Evolutionary conservation across 2,888 invertebrate genomes (phyloP), one percentile per base, ranked within the genome.

Genomic region (Chirona hameri): DNA sequence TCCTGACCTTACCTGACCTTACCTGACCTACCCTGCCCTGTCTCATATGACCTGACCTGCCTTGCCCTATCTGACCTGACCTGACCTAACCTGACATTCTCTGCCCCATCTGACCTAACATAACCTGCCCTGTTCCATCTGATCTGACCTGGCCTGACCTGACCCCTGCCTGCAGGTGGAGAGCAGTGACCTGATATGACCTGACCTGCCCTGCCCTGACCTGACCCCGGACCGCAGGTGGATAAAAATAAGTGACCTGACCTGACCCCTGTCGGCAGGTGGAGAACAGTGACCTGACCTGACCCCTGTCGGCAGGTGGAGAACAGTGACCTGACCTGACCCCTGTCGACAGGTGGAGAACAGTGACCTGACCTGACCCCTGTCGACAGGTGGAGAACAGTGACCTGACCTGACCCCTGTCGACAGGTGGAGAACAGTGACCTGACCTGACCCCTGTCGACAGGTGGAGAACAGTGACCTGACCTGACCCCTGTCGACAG

Each of bases 371-470:
- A 72, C 31, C 72, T 39, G 72, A 39, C 72, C 24, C 24, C 60
- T 60, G 31, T 21, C 31, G 3, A 14, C 81, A 85, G 85, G 69
- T 84, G 18, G 87, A 87, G 80, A 86, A 85, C 80, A 84, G 85
- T 21, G 83, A 85, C n/a, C 84, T 86, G 31, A 87, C 60, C 60
- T 60, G 60, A 60, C 60, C 60, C 18, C 12, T n/a, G n/a, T 12
- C 48, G 9, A 12, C 48, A 48, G 48, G 7, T 48, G 48, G 48
- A 48, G 48, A 7, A 48, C 12, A n/a, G 48, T 52, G 60, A 24
- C 24, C 60, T 60, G 60, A 60, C 24, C 60, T 24, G 24, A 21
- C 60, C 60, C 24, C 7, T 55, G 24, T 24, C 60, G 1, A 12
- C 52, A 52, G 52, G 2, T 52, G 52, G 52, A 52, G 52, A 12